These are phyloP conservation scores for Apaloderma vittatum DNA, from an alignment of 2,113 vertebrate genomes.

Conservation along the genomic window DNA sequence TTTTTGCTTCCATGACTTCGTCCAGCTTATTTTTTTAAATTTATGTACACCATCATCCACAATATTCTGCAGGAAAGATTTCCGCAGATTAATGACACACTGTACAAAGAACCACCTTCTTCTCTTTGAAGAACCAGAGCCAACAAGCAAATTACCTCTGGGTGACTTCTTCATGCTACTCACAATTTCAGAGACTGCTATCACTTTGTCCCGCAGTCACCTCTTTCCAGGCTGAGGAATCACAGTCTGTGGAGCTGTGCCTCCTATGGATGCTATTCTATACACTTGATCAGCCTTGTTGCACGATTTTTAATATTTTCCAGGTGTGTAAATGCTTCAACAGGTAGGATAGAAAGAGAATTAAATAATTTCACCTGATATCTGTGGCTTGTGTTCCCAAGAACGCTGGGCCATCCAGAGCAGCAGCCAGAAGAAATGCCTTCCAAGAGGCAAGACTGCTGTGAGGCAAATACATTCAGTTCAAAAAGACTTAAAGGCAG, in stretches of 20 bases:
- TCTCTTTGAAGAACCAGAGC: not conserved
- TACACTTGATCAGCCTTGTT: not conserved
- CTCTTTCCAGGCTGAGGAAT: not conserved
- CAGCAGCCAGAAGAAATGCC: not conserved
- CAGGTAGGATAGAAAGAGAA: not conserved
- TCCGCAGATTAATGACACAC: not conserved
- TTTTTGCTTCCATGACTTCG: not conserved
- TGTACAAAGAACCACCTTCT: not conserved
- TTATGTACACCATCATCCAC: not conserved
- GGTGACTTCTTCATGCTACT: not conserved
- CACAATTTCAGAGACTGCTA: not conserved
- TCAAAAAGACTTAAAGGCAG: not conserved
- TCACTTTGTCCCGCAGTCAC: not conserved
- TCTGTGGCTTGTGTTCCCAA: not conserved
- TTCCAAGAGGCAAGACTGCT: not conserved
- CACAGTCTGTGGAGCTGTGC: not conserved
- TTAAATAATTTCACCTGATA: not conserved
- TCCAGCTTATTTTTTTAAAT: not conserved
- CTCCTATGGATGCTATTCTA: not conserved
- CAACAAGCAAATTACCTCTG: not conserved
- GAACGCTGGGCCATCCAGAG: not conserved
- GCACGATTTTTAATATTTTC: not conserved
- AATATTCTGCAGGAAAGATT: not conserved
- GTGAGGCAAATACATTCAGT: not conserved
- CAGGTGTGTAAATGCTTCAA: not conserved